phyloP scores from a whole-genome alignment of 2,888 invertebrate genomes.

The Beris chalybata region DNA sequence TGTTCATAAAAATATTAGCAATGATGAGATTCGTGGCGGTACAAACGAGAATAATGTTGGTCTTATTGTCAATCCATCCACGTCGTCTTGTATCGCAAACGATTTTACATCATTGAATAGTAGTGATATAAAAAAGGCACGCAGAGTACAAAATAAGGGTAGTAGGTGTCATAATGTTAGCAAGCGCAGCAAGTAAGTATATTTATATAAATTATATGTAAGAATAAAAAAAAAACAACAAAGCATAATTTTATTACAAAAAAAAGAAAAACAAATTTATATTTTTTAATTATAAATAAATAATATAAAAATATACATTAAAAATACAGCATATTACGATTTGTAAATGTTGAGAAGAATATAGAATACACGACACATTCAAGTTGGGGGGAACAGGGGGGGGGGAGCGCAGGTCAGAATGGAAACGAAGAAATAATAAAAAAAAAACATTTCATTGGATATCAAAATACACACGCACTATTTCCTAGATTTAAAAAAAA shows the following conservation, averaged over 20 bases:
- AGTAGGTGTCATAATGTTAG: conserved; percentile 54
- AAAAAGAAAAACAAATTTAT: conserved; percentile 32
- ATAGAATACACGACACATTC: conserved; percentile 12
- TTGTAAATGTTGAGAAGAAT: conserved; percentile 27
- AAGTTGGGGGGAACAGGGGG: conserved; percentile 8
- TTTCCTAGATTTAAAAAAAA: too few species aligned
- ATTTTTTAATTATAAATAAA: conserved; percentile 33
- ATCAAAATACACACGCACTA: too few species aligned
- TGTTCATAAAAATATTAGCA: conserved; percentile 1
- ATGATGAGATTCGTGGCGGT: conserved; percentile 19
- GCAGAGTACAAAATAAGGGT: conserved; percentile 56
- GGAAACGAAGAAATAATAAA: too few species aligned
- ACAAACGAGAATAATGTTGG: conserved; percentile 21
- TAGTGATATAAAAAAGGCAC: conserved; percentile 55
- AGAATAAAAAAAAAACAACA: conserved; percentile 38
- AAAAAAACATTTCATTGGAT: too few species aligned
- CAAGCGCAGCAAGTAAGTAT: conserved; percentile 49
- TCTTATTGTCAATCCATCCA: conserved; percentile 27
- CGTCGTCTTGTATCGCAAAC: conserved; percentile 29
- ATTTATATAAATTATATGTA: conserved; percentile 29
- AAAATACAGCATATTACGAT: conserved; percentile 18
- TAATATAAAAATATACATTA: conserved; percentile 27
- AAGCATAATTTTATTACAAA: conserved; percentile 27
- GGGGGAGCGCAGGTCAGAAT: too few species aligned
- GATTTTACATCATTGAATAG: conserved; percentile 41